Percentiles rank a stretch among this genome's conserved stretches.
Conservation (phyloP, 2,113 vertebrate species). For the Lasiurus cinereus region DNA sequence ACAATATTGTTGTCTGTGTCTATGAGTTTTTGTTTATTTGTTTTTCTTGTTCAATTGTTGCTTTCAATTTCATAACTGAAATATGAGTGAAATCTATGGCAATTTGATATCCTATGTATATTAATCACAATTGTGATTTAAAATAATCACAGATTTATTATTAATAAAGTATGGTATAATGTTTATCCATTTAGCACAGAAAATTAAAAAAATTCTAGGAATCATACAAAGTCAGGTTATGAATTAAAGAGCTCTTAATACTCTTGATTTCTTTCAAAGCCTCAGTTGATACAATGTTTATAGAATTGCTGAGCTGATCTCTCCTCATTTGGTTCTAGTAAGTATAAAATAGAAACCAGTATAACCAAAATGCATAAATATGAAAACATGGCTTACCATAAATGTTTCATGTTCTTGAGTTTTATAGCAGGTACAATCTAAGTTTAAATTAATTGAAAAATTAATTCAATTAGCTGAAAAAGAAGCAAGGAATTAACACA, state of each 20-base stretch:
- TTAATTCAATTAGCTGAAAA: slow-evolving; percentile 60
- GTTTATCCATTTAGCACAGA: not conserved
- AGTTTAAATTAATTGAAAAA: slow-evolving; percentile 61
- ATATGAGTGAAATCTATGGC: not conserved
- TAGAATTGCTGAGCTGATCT: not conserved
- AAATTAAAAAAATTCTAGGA: not conserved
- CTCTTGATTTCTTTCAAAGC: slow-evolving; percentile 46
- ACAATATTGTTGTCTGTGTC: not conserved
- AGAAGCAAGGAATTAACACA: slow-evolving; percentile 47
- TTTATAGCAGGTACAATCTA: slow-evolving; percentile 29
- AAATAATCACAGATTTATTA: not conserved
- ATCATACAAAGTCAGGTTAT: not conserved
- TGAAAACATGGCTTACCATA: slow-evolving; percentile 29
- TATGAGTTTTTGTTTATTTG: not conserved
- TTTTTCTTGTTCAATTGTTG: not conserved
- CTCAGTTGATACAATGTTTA: not conserved
- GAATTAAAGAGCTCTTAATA: not conserved
- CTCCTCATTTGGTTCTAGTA: slow-evolving; percentile 58
- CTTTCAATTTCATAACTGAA: not conserved
- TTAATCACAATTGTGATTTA: not conserved
- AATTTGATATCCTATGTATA: not conserved
- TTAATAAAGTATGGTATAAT: slow-evolving; percentile 46
- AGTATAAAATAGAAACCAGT: not conserved
- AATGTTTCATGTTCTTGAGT: not conserved
- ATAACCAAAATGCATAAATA: slow-evolving; percentile 55